Evolutionary conservation across 1,140 invertebrate species (phyloP).

Genomic region (Paralvinella palmiformis): DNA sequence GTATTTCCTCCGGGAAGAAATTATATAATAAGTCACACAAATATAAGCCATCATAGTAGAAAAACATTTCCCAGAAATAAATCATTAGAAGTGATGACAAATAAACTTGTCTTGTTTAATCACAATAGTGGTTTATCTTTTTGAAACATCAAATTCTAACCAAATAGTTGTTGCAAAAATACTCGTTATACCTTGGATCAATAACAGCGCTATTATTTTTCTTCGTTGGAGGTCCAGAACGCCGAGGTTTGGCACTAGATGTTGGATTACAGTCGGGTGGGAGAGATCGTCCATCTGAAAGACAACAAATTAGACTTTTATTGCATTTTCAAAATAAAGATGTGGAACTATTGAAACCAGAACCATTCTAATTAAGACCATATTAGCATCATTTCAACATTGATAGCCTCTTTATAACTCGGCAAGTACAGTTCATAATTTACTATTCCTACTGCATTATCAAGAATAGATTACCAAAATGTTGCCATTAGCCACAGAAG

Average conservation of each 20-base stretch:
- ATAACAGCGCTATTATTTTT: too few relatives aligned
- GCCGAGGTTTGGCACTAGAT: too few relatives aligned
- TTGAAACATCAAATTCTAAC: not conserved
- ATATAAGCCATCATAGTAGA: conserved; percentile 8
- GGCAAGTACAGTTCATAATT: not conserved
- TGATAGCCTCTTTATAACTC: not conserved
- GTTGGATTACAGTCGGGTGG: too few relatives aligned
- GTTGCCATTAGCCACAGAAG: not conserved
- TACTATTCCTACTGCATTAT: not conserved
- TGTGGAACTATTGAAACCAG: not conserved
- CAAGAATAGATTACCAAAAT: not conserved
- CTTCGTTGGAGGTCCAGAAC: too few relatives aligned
- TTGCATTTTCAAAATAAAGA: too few relatives aligned
- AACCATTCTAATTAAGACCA: not conserved
- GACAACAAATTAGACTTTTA: too few relatives aligned
- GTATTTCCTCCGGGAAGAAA: too few relatives aligned
- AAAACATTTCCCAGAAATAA: not conserved
- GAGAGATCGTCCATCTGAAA: too few relatives aligned
- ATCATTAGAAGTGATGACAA: too few relatives aligned
- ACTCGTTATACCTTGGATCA: too few relatives aligned
- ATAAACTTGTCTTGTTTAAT: not conserved
- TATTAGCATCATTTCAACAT: not conserved
- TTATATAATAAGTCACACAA: too few relatives aligned
- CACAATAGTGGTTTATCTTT: not conserved
- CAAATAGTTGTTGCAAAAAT: not conserved